Conservation (phyloP, 2,113 vertebrate genomes). For the rabbit (Oryctolagus cuniculus) region mOryCun1.1 NC_091432.1:82392001-82392500, state of each 20-base stretch:
- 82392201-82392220: not conserved
- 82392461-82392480: not conserved
- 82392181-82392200: not conserved
- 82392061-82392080: not conserved
- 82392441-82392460: not conserved
- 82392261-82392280: not conserved
- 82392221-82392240: not conserved
- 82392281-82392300: not conserved
- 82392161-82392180: not conserved
- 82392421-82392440: not conserved
- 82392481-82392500: not conserved
- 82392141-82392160: not conserved
- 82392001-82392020: not conserved
- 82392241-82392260: not conserved
- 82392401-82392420: too few relatives aligned
- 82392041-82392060: not conserved
- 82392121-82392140: not conserved
- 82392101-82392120: not conserved
- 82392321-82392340: not conserved
- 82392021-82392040: not conserved
- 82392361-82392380: too few relatives aligned
- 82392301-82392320: not conserved
- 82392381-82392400: too few relatives aligned
- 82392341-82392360: too few relatives aligned
- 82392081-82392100: not conserved